Conservation (phyloP, 2,888 invertebrate species). For the Syrista parreyssii region DNA sequence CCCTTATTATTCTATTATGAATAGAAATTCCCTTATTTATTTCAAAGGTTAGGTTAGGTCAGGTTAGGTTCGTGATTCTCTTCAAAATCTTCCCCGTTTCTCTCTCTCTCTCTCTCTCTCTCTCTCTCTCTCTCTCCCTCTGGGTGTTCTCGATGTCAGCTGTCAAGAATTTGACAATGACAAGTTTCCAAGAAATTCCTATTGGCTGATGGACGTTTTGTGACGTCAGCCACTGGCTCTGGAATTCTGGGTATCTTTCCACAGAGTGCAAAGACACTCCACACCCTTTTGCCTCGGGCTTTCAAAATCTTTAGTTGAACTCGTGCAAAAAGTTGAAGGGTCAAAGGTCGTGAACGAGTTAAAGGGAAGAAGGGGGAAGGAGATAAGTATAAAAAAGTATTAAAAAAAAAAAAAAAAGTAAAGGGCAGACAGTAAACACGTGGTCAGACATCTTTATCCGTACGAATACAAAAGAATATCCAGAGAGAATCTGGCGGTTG, state of each 20-base stretch:
- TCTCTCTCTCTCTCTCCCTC: too few species aligned
- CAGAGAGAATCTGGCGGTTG: not conserved
- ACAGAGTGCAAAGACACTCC: not conserved
- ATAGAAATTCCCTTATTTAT: not conserved
- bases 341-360: not conserved
- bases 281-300: not conserved
- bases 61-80: not conserved
- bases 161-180: not conserved
- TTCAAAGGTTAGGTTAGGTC: not conserved
- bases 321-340: not conserved
- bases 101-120: too few species aligned
- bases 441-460: not conserved
- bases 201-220: not conserved
- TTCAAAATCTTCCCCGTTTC: not conserved
- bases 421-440: not conserved
- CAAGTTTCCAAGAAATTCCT: not conserved
- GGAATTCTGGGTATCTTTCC: not conserved
- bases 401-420: too few species aligned
- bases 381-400: too few species aligned
- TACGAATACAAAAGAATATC: not conserved
- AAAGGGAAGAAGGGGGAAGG: too few species aligned
- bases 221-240: not conserved
- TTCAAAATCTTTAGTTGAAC: not conserved
- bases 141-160: not conserved
- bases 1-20: not conserved